Evolutionary conservation across 2,113 vertebrate species (phyloP), one percentile per base, ranked within the genome.

Genomic region (Microcebus lehilahytsara): DNA sequence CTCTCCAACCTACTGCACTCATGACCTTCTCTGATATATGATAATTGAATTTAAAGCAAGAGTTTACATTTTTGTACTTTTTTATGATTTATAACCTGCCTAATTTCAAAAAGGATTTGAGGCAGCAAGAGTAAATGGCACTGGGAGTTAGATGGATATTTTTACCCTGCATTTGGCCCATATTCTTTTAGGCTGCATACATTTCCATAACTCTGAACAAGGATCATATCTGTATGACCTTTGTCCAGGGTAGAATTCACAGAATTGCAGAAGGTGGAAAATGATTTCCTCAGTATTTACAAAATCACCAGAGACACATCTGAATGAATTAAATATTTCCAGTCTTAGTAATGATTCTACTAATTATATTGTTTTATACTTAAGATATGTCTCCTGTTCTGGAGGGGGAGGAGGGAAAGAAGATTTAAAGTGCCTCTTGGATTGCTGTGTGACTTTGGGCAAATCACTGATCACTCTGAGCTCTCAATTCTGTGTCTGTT

Each of bases 151-250:
- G 86, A 94, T 66, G 95, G 96, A 93, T 95, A 97, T 97, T 98
- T 98, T 98, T 95, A 97, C 96, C 97, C 94, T 96, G 91, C 95
- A 89, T 97, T 98, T 96, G 96, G 85, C 87, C 75, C 90, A 93
- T 97, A 89, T 96, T 98, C 95, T 96, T 97, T 97, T 96, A 97
- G 95, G 93, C 72, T 95, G 74, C 69, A 77, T 91, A 86, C 20
- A 91, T 96, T 97, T 97, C 64, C 69, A 75, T 98, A 95, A 96
- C 83, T 96, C 78, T 85, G 91, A 95, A 81, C 11, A 78, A 84
- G 88, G 51, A 96, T 92, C 93, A 64, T 95, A 81, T 85, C 91
- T 85, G 77, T 30, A 83, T 97, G 94, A 94, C 75, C 71, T 97
- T 93, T 96, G 95, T 96, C 93, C 95, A 96, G 94, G 64, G 56